Base-by-base conservation (phyloP, 2,888 invertebrate species). In the Anodontia alba region DNA sequence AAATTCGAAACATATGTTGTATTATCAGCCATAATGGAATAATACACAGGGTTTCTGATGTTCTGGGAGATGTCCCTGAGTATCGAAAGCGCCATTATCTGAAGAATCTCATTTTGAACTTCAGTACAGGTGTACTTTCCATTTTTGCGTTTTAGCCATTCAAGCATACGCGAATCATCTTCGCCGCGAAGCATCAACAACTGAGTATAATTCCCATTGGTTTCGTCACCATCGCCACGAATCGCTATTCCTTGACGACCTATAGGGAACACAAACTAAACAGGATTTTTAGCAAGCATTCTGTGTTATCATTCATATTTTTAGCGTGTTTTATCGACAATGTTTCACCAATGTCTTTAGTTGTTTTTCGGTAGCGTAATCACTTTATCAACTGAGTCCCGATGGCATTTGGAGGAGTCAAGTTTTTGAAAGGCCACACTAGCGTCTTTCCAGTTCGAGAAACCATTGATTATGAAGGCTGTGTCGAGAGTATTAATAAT, bases 381-480 rank as follows among this genome's bases (percentile, higher is more conserved):
- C n/a, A 73, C 42, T 51, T 74, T 51, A 42, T 82, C 68, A 42
- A 82, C 54, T 23, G 87, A 76, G 33, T 81, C 80, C 31, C 42
- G 68, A 70, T 86, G 83, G 46, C 81, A 84, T 12, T 86, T 57
- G 1, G 81, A 83, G 1, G 36, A 29, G 46, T 81, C 73, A 68
- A 80, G 86, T 42, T 80, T 76, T 29, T 42, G n/a, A 62, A 87
- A 84, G 36, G 38, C 71, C 20, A 36, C 51, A 3, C 66, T 54
- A 12, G 85, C 86, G 26, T 86, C 78, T 80, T 83, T 87, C 87
- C 87, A 87, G 69, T 87, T 86, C 20, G 17, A 70, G 57, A 73
- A 87, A 20, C 81, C 83, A 49, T 49, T 66, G 20, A 76, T 74
- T 20, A 80, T 82, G 49, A 82, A 87, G 17, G 73, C 15, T 51